phyloP scores from a whole-genome alignment of 2,113 vertebrate genomes.

The Greenwoodochromis staneri region DNA sequence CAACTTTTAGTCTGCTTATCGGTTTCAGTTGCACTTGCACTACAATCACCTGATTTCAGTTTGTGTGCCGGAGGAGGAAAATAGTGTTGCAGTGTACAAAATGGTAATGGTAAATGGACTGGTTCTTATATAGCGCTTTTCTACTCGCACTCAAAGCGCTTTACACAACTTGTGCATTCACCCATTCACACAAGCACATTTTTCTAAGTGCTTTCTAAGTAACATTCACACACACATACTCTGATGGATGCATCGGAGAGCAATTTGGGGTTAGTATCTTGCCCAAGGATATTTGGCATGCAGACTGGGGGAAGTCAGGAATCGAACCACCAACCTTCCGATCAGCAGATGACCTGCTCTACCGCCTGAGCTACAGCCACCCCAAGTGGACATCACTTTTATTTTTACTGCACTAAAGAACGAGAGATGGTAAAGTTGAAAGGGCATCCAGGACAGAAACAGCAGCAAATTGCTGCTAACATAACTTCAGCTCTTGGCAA shows the following conservation, averaged over 20 bases:
- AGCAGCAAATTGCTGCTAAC: not conserved
- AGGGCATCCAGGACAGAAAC: not conserved
- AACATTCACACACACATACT: accelerated
- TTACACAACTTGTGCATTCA: not conserved
- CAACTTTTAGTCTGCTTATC: not conserved
- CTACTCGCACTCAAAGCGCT: not conserved
- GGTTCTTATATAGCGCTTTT: not conserved
- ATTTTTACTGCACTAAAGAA: not conserved
- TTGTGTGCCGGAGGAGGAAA: not conserved
- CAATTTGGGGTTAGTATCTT: not conserved
- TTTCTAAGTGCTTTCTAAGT: not conserved
- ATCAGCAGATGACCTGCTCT: not conserved
- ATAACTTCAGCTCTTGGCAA: not conserved
- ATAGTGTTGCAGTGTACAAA: not conserved
- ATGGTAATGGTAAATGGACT: not conserved
- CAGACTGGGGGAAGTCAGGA: not conserved
- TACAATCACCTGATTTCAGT: not conserved
- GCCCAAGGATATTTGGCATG: not conserved
- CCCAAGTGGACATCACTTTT: not conserved
- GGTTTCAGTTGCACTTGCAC: not conserved
- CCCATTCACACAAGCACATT: not conserved
- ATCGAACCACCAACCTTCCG: accelerated
- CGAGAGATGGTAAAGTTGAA: not conserved
- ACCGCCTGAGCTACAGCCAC: not conserved
- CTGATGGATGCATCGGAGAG: accelerated